Evolutionary conservation across 1,140 invertebrate genomes (phyloP).

Genomic region (Metopolophium dirhodum): DNA sequence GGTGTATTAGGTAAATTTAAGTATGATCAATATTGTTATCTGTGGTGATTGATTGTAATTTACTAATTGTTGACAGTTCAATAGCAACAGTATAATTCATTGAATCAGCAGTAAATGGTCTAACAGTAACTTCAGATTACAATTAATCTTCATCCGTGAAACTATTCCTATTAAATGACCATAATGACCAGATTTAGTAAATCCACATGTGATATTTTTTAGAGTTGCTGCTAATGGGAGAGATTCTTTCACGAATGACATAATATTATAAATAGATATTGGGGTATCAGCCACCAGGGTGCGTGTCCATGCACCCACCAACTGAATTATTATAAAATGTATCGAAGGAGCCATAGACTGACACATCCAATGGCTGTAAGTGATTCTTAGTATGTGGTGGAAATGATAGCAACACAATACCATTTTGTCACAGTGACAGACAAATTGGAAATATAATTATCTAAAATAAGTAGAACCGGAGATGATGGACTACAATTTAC

Average conservation of each 20-base stretch:
- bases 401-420: conserved; percentile 61
- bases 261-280: conserved; percentile 61
- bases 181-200: conserved; percentile 64
- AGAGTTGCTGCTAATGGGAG: conserved; percentile 62
- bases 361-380: conserved; percentile 61
- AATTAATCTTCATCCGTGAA: conserved; percentile 64
- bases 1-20: conserved; percentile 20
- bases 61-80: background rate
- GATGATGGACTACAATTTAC: conserved; percentile 60
- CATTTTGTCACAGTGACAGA: conserved; percentile 60
- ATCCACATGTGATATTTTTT: conserved; percentile 64
- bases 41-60: background rate
- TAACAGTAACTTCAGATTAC: conserved; percentile 47
- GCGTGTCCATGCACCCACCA: conserved; percentile 60
- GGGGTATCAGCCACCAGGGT: conserved; percentile 60
- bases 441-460: conserved; percentile 63
- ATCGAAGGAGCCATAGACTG: conserved; percentile 60
- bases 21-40: conserved; percentile 20
- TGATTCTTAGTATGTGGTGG: conserved; percentile 61
- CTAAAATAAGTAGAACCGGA: conserved; percentile 63
- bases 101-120: conserved; percentile 58
- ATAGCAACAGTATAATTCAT: conserved; percentile 38
- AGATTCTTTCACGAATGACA: conserved; percentile 60
- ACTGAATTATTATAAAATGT: conserved; percentile 59
- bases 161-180: conserved; percentile 62